Percentiles rank a stretch among this genome's conserved stretches.
Conservation (phyloP, 53 echinoderm and acorn worm species). For the Hippasteria phrygiana region DNA sequence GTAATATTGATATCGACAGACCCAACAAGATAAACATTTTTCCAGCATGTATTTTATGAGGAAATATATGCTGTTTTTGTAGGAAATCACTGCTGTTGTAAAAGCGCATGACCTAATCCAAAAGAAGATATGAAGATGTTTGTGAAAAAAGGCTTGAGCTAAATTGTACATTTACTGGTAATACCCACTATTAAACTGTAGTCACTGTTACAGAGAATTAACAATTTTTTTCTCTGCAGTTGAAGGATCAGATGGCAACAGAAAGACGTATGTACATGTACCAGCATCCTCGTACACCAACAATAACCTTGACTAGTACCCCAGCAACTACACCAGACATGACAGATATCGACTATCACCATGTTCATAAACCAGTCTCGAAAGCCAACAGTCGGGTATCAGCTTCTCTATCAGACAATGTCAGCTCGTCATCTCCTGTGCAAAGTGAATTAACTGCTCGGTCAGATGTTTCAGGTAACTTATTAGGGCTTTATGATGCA, state of each 20-base stretch:
- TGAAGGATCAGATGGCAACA: constrained; percentile 27
- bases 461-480: constrained; percentile 32
- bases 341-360: not conserved
- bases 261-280: constrained; percentile 16
- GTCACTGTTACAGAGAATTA: too few species aligned
- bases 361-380: constrained; percentile 10
- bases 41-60: too few species aligned
- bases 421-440: not conserved
- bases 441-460: not conserved
- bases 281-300: constrained; percentile 11
- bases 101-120: too few species aligned
- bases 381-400: constrained; percentile 46
- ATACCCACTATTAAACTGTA: too few species aligned
- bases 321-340: constrained; percentile 9
- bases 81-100: too few species aligned
- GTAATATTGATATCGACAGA: too few species aligned
- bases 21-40: too few species aligned
- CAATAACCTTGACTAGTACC: constrained; percentile 27
- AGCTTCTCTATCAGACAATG: constrained; percentile 5
- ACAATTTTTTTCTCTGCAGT: constrained; percentile 17
- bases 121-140: too few species aligned
- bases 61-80: too few species aligned
- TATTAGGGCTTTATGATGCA: too few species aligned
- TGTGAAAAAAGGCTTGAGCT: too few species aligned
- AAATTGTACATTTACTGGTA: too few species aligned